Conservation (phyloP, 1,140 invertebrate species). For the Drosophila bocki region DNA sequence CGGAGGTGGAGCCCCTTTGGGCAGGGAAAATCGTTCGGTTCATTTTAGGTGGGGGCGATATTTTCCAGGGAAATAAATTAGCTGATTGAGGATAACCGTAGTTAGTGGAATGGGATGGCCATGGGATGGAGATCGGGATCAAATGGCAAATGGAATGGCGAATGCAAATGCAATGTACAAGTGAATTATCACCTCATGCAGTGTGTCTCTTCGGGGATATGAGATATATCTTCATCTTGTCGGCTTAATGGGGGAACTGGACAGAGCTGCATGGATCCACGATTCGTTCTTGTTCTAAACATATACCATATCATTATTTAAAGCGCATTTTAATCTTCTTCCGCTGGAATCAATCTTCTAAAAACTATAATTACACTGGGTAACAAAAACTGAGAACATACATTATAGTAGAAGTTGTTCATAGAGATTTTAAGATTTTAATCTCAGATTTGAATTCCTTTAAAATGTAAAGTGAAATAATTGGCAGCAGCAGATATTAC, state of each 20-base stretch:
- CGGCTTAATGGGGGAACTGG: slow-evolving; percentile 31
- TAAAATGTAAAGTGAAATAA: too few relatives aligned
- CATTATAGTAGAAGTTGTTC: too few relatives aligned
- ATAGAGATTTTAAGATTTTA: too few relatives aligned
- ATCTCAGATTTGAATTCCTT: too few relatives aligned
- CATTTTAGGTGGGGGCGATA: slow-evolving; percentile 37
- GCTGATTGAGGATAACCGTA: slow-evolving; percentile 58
- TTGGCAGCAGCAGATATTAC: too few relatives aligned
- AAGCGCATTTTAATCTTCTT: slow-evolving; percentile 30
- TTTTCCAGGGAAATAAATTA: slow-evolving; percentile 59
- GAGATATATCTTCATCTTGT: slow-evolving; percentile 40
- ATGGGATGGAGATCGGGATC: background rate
- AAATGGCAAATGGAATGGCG: slow-evolving; percentile 18
- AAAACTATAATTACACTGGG: slow-evolving; percentile 33
- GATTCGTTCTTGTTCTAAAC: slow-evolving; percentile 38
- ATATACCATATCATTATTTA: slow-evolving; percentile 40
- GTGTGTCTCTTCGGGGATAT: slow-evolving; percentile 19
- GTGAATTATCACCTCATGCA: slow-evolving; percentile 52
- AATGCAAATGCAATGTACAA: slow-evolving; percentile 51
- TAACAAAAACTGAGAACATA: background rate
- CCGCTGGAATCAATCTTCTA: slow-evolving; percentile 20
- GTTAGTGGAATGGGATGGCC: slow-evolving; percentile 23
- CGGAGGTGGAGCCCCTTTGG: slow-evolving; percentile 21
- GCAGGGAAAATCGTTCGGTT: slow-evolving; percentile 41
- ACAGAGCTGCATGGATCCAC: slow-evolving; percentile 12